phyloP scores from a whole-genome alignment of 2,113 vertebrate species.

The Pluvialis apricaria region DNA sequence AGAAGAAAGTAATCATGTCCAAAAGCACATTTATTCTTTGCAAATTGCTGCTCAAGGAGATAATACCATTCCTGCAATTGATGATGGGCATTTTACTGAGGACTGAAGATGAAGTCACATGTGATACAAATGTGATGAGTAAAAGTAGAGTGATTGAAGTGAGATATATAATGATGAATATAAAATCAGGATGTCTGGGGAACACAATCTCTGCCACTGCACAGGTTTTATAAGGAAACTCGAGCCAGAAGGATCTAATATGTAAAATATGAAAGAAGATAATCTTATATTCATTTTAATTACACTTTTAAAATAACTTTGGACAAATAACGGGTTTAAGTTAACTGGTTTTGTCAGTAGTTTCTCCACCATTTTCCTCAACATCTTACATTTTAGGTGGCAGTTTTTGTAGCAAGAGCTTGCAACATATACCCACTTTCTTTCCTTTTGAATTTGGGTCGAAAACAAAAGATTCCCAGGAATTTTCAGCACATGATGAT shows the following conservation, averaged over 20 bases:
- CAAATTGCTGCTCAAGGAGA: conserved; percentile 27
- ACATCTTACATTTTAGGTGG: conserved; percentile 69
- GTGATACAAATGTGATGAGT: conserved; percentile 23
- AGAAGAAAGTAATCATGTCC: conserved; percentile 6
- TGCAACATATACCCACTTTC: conserved; percentile 86
- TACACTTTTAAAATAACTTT: neutral
- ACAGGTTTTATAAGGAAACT: neutral
- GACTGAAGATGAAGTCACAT: neutral
- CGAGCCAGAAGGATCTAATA: neutral
- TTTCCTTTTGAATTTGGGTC: conserved; percentile 83
- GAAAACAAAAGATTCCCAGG: conserved; percentile 77
- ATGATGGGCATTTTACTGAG: neutral
- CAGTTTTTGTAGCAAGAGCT: conserved; percentile 82
- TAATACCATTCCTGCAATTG: neutral
- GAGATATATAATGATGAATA: neutral
- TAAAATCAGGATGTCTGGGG: neutral
- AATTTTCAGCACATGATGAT: conserved; percentile 87
- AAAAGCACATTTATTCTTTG: conserved; percentile 27
- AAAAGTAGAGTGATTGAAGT: conserved; percentile 26
- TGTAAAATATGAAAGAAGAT: neutral
- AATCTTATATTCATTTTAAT: neutral
- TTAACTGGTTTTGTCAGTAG: neutral
- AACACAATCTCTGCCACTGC: neutral
- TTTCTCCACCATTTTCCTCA: conserved; percentile 70
- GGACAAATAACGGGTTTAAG: neutral